Conservation (phyloP, 2,888 invertebrate species). For the Cremastinae sp. region DNA sequence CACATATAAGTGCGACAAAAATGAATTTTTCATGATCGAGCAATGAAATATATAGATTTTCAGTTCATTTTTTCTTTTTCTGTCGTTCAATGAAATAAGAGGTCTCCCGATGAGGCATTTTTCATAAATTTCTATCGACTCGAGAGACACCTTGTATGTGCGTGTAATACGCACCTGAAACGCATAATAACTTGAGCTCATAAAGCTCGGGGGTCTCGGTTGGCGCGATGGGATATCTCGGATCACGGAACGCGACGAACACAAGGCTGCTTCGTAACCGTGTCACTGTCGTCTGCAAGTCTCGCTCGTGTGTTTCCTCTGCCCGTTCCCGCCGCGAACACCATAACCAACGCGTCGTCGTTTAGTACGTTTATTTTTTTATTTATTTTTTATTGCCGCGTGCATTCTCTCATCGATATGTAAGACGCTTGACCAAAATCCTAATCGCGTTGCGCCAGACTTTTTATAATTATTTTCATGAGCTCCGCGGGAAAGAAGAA, state of each 20-base stretch:
- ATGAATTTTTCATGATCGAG: too few relatives aligned
- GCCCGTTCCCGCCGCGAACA: slow-evolving; percentile 15
- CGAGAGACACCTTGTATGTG: slow-evolving; percentile 35
- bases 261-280: slow-evolving; percentile 75
- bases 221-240: slow-evolving; percentile 24
- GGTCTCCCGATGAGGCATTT: too few relatives aligned
- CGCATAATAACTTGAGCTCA: slow-evolving; percentile 54
- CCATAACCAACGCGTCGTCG: neutral
- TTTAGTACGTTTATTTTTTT: neutral
- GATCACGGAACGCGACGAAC: slow-evolving; percentile 63
- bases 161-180: slow-evolving; percentile 66
- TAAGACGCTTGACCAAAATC: slow-evolving; percentile 73
- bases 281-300: slow-evolving; percentile 75
- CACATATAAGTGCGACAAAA: too few relatives aligned
- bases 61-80: too few relatives aligned
- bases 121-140: too few relatives aligned
- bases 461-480: slow-evolving; percentile 69
- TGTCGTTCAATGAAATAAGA: slow-evolving; percentile 18
- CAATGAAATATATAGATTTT: too few relatives aligned
- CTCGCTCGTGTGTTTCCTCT: slow-evolving; percentile 60
- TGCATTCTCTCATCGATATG: slow-evolving; percentile 76
- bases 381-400: slow-evolving; percentile 11
- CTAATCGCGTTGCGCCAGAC: slow-evolving; percentile 69
- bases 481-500: slow-evolving; percentile 9
- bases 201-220: slow-evolving; percentile 30